Percentiles rank a stretch among this genome's conserved stretches.
These are phyloP conservation scores for Haliclona indistincta DNA, from an alignment of 37 sponge, comb jelly and placozoan species.

Conservation along the genomic window DNA sequence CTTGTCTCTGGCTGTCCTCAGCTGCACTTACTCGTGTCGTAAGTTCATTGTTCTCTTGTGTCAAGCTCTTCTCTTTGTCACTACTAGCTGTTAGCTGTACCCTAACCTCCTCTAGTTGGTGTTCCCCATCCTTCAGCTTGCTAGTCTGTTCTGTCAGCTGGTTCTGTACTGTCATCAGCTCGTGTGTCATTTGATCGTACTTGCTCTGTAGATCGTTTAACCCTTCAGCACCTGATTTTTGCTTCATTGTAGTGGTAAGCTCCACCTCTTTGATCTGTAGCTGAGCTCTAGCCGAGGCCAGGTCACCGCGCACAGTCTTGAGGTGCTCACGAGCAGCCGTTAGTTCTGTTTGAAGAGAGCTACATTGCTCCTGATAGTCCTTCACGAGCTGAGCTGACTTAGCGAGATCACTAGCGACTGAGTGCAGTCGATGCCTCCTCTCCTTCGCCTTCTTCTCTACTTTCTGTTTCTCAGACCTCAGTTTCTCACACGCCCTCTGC, in stretches of 20 bases:
- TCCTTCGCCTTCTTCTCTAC: constrained; percentile 29
- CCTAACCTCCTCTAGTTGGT: neutral
- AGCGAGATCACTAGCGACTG: constrained; percentile 37
- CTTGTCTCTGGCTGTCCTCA: too few species aligned
- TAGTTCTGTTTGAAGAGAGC: constrained; percentile 7
- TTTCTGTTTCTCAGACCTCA: constrained; percentile 22
- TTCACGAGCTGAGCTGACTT: constrained; percentile 28
- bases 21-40: too few species aligned
- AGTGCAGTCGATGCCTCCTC: neutral
- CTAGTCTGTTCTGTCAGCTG: constrained; percentile 8
- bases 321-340: neutral
- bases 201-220: neutral
- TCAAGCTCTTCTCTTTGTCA: neutral
- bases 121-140: neutral
- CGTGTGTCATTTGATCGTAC: neutral
- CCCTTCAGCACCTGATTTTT: neutral
- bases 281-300: constrained; percentile 8
- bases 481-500: neutral
- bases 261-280: constrained; percentile 30
- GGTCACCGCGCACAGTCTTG: neutral
- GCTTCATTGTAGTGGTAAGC: neutral
- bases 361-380: constrained; percentile 34
- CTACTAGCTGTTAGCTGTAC: neutral
- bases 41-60: too few species aligned
- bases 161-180: neutral